Conservation (phyloP, 2,113 vertebrate genomes). For the Solea solea region DNA sequence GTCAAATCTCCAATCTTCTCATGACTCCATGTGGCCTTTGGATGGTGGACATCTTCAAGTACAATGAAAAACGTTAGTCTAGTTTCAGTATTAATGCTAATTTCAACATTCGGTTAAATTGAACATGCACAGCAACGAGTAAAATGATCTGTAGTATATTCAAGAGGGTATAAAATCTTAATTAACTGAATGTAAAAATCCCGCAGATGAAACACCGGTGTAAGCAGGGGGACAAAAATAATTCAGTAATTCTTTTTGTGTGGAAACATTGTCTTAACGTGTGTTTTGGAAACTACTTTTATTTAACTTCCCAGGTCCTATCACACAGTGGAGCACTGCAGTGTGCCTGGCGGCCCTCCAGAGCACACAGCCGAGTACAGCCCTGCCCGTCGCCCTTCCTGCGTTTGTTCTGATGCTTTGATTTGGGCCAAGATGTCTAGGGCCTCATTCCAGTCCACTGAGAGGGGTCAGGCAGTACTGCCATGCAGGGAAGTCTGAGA, state of each 20-base stretch:
- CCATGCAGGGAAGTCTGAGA: slow-evolving; percentile 55
- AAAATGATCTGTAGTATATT: background rate
- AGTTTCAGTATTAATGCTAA: background rate
- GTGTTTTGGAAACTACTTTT: slow-evolving; percentile 33
- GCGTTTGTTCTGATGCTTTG: slow-evolving; percentile 84
- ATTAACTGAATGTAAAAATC: background rate
- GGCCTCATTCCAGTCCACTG: slow-evolving; percentile 69
- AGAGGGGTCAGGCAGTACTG: slow-evolving; percentile 73
- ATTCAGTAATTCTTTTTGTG: slow-evolving; percentile 10
- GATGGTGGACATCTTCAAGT: slow-evolving; percentile 1
- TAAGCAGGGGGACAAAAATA: background rate
- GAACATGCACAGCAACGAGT: background rate
- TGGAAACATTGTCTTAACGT: slow-evolving; percentile 16
- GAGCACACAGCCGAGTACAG: slow-evolving; percentile 68
- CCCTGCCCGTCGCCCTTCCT: slow-evolving; percentile 79
- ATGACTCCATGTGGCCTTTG: slow-evolving; percentile 10
- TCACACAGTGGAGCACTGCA: slow-evolving; percentile 49
- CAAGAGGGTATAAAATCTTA: background rate
- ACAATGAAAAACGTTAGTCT: background rate
- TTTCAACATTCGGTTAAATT: background rate
- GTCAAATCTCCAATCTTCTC: slow-evolving; percentile 3
- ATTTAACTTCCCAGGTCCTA: slow-evolving; percentile 46
- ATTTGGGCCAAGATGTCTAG: slow-evolving; percentile 83
- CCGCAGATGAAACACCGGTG: background rate
- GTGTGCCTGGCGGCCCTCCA: slow-evolving; percentile 75